phyloP scores from a whole-genome alignment of 1,140 invertebrate species.

The Pseudobourletiella spinata region DNA sequence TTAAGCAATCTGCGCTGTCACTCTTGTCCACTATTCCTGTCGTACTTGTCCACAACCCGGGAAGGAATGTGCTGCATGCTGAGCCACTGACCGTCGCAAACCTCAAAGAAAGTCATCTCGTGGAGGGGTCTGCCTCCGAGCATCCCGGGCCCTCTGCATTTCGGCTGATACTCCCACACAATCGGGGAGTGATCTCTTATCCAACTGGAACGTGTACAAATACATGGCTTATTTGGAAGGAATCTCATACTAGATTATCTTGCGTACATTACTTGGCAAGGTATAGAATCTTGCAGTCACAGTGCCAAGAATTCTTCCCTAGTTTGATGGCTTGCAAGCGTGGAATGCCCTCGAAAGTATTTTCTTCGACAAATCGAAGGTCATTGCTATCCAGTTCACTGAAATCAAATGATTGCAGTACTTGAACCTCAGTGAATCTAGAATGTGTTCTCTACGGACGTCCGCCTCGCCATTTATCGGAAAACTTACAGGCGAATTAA shows the following conservation, averaged over 20 bases:
- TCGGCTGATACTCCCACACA: slow-evolving; percentile 61
- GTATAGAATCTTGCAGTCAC: slow-evolving; percentile 68
- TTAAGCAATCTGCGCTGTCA: too few relatives aligned
- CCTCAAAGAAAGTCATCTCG: slow-evolving; percentile 64
- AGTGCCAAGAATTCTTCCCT: slow-evolving; percentile 76
- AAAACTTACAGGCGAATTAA: neutral
- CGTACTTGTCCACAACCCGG: neutral
- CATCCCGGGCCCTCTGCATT: slow-evolving; percentile 63
- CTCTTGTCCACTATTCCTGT: too few relatives aligned
- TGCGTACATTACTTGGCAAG: slow-evolving; percentile 59
- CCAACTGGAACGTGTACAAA: slow-evolving; percentile 59
- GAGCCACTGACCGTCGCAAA: slow-evolving; percentile 55
- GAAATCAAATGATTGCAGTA: slow-evolving; percentile 36
- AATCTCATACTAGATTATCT: too few relatives aligned
- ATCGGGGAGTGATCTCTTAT: slow-evolving; percentile 54
- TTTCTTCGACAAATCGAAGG: slow-evolving; percentile 58
- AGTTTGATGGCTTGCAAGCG: slow-evolving; percentile 62
- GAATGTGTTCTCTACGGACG: neutral
- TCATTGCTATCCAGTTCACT: slow-evolving; percentile 73
- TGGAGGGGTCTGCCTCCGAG: slow-evolving; percentile 57
- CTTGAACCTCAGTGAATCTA: neutral
- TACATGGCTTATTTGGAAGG: too few relatives aligned
- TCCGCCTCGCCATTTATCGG: too few relatives aligned
- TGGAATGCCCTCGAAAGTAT: slow-evolving; percentile 56
- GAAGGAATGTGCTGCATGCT: slow-evolving; percentile 14